These are phyloP conservation scores for Hylaea fasciaria DNA, from an alignment of 2,888 invertebrate genomes.

Conservation along the genomic window DNA sequence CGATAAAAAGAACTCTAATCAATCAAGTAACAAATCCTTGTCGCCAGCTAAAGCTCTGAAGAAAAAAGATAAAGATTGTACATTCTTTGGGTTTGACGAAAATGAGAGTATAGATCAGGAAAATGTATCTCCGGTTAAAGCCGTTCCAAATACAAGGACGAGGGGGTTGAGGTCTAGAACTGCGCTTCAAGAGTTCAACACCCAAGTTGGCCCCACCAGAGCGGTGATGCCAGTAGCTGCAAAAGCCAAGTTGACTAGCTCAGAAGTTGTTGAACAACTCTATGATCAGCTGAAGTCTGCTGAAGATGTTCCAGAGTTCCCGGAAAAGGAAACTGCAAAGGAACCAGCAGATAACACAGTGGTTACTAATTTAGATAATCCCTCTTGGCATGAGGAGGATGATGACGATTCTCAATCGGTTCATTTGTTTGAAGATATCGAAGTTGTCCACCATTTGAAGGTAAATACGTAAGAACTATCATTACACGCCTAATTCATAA, in stretches of 20 bases:
- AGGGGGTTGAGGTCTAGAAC: slow-evolving; percentile 58
- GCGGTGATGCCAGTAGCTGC: slow-evolving; percentile 58
- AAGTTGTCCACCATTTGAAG: slow-evolving; percentile 73
- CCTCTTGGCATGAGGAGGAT: slow-evolving; percentile 35
- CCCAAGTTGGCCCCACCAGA: slow-evolving; percentile 58
- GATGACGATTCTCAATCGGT: slow-evolving; percentile 68
- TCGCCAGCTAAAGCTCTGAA: slow-evolving; percentile 45
- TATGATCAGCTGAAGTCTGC: slow-evolving; percentile 65
- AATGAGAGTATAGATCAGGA: slow-evolving; percentile 67
- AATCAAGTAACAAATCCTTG: slow-evolving; percentile 37
- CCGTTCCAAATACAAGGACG: slow-evolving; percentile 45
- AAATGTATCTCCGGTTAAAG: slow-evolving; percentile 70
- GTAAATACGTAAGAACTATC: slow-evolving; percentile 46
- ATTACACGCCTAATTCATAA: neutral
- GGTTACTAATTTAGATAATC: slow-evolving; percentile 49
- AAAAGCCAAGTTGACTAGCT: slow-evolving; percentile 59
- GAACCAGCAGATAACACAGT: slow-evolving; percentile 39
- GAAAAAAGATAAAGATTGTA: slow-evolving; percentile 57
- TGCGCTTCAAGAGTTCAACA: slow-evolving; percentile 68
- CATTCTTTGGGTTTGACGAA: slow-evolving; percentile 81
- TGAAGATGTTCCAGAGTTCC: slow-evolving; percentile 61
- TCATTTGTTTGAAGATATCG: slow-evolving; percentile 79
- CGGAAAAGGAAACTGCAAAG: slow-evolving; percentile 47
- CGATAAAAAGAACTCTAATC: slow-evolving; percentile 47
- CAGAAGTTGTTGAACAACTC: slow-evolving; percentile 60